Evolutionary conservation across 2,797 vertebrate genomes (phyloP).

Genomic region (Rhodeus uyekii): DNA sequence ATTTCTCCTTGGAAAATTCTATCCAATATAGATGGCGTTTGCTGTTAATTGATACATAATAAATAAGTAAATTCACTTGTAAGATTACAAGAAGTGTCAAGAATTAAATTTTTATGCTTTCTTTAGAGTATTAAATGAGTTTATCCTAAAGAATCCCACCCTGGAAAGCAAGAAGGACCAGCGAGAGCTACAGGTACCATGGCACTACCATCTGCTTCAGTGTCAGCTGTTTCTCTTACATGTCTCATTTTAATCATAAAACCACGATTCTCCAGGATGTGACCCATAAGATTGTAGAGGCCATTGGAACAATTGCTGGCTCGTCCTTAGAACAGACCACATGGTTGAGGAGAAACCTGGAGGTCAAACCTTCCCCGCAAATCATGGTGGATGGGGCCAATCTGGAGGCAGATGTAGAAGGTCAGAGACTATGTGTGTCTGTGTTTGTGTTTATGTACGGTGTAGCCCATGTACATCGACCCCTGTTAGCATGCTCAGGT

Average conservation of each 20-base stretch:
- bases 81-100: background rate
- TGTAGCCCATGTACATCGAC: background rate
- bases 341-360: constrained; percentile 95
- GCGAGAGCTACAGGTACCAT: constrained; percentile 88
- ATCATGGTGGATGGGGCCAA: constrained; percentile 91
- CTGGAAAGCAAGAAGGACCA: constrained; percentile 99
- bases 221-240: background rate
- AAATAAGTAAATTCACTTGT: background rate
- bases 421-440: constrained; percentile 68
- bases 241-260: background rate
- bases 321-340: constrained; percentile 98
- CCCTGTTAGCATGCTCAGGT: background rate
- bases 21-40: no score
- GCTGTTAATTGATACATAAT: background rate
- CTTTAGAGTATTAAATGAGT: constrained; percentile 93
- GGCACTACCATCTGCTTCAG: background rate
- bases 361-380: constrained; percentile 96
- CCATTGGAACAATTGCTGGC: constrained; percentile 93
- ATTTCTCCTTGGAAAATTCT: background rate
- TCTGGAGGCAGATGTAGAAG: constrained; percentile 93
- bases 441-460: constrained; percentile 1
- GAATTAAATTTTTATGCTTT: background rate
- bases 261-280: constrained; percentile 82
- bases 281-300: constrained; percentile 97
- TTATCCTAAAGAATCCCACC: constrained; percentile 97